phyloP scores from a whole-genome alignment of 2,888 invertebrate genomes.

The Mimumesa dahlbomi region DNA sequence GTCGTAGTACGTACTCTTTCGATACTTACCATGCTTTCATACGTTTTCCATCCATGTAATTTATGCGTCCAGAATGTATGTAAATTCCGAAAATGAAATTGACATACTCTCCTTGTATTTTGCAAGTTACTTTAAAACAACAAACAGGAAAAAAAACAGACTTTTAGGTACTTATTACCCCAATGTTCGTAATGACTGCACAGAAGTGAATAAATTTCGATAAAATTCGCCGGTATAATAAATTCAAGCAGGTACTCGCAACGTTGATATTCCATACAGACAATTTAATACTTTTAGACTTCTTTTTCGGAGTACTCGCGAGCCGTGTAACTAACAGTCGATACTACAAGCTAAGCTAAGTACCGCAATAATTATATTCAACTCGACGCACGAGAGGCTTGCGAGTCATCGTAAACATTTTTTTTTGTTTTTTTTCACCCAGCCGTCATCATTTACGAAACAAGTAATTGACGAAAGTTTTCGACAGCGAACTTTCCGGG shows the following conservation, averaged over 20 bases:
- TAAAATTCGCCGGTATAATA: too few species aligned
- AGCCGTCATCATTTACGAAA: neutral
- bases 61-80: neutral
- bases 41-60: neutral
- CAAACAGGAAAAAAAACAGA: too few species aligned
- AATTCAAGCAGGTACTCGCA: too few species aligned
- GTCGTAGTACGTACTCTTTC: constrained; percentile 12
- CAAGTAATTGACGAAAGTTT: constrained; percentile 47
- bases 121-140: too few species aligned
- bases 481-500: constrained; percentile 11
- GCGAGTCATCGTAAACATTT: neutral
- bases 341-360: neutral
- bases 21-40: neutral
- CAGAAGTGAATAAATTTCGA: too few species aligned
- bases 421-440: too few species aligned
- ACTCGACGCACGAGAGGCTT: neutral
- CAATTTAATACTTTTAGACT: neutral
- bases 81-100: too few species aligned
- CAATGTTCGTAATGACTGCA: too few species aligned
- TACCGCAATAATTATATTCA: neutral
- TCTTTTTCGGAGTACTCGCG: neutral
- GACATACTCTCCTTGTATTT: too few species aligned
- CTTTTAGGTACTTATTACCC: too few species aligned
- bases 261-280: too few species aligned
- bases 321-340: neutral